Conservation (phyloP, 2,113 vertebrate genomes). For the Channa maculata region DNA sequence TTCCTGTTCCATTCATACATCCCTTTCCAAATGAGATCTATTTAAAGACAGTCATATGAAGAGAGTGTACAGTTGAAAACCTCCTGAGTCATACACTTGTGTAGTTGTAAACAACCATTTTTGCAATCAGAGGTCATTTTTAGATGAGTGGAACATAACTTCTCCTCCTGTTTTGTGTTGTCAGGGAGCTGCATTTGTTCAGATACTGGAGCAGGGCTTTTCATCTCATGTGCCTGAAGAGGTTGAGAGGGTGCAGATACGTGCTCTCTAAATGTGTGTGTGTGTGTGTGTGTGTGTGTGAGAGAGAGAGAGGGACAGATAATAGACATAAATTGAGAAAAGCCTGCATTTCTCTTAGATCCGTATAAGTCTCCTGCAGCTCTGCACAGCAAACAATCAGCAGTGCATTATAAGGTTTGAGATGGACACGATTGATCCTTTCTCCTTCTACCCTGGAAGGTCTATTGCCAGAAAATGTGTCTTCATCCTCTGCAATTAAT, state of each 20-base stretch:
- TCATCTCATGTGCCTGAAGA: slow-evolving; percentile 2
- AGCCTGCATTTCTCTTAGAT: slow-evolving; percentile 19
- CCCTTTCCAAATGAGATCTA: not conserved
- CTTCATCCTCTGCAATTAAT: slow-evolving; percentile 53
- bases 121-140: slow-evolving; percentile 6
- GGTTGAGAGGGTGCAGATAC: not conserved
- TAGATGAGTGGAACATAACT: not conserved
- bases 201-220: not conserved
- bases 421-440: slow-evolving; percentile 44
- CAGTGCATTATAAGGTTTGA: slow-evolving; percentile 48
- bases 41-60: not conserved
- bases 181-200: not conserved
- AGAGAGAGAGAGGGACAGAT: not conserved
- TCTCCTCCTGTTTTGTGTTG: slow-evolving; percentile 7
- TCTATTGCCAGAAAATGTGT: slow-evolving; percentile 42
- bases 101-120: slow-evolving; percentile 13
- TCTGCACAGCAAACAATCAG: slow-evolving; percentile 51
- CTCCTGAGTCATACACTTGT: slow-evolving; percentile 1
- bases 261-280: not conserved
- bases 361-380: slow-evolving; percentile 42
- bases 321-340: slow-evolving; percentile 15
- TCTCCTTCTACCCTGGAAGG: slow-evolving; percentile 42
- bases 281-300: not conserved
- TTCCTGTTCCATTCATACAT: not conserved
- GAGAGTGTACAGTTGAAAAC: not conserved